Evolutionary conservation across 2,113 vertebrate species (phyloP), one percentile per base, ranked within the genome.

Genomic region (Sardina pilchardus): DNA sequence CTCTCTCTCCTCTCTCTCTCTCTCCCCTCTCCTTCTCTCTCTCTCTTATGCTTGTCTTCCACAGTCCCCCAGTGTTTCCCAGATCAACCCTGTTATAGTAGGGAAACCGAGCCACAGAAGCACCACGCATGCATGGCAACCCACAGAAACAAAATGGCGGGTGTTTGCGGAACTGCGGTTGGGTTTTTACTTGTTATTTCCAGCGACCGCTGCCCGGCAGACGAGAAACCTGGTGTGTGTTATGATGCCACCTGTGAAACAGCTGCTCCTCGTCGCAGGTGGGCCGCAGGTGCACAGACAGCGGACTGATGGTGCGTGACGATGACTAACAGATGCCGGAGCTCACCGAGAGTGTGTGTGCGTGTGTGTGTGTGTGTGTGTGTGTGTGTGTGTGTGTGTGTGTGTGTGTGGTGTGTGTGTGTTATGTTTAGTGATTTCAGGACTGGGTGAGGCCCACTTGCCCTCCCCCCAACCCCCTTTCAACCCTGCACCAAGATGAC

Each of bases 111-210:
- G 50, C 21, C 81, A 26, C 45, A 56, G 43, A 42, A 71, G 63
- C 63, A 71, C 63, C 16, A 71, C 14, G 30, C n/a, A 71, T 71
- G 26, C 63, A 71, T 71, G 63, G 63, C n/a, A 30, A 71, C 1
- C 78, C 56, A 14, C 24, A 47, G 83, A 90, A 82, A 85, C 84
- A 85, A 88, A 53, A 88, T 87, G 85, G 84, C 82, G 34, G 10
- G 17, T 17, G 75, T 83, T 53, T 81, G 19, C 17, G 3, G 30
- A 71, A 71, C 63, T 71, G 63, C n/a, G 63, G 84, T 80, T 9
- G 19, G 3, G 12, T 47, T 82, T 42, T 71, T 71, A 34, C 63
- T 34, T 71, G 63, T 30, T 71, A 9, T 71, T 71, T 71, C 63
- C 63, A 71, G 26, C 63, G 7, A 71, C 63, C 21, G 44, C 63